A percentile compares a stretch with the other conserved stretches of the same genome.
Conservation (phyloP, 2,888 invertebrate species). For the Incurvaria masculella region DNA sequence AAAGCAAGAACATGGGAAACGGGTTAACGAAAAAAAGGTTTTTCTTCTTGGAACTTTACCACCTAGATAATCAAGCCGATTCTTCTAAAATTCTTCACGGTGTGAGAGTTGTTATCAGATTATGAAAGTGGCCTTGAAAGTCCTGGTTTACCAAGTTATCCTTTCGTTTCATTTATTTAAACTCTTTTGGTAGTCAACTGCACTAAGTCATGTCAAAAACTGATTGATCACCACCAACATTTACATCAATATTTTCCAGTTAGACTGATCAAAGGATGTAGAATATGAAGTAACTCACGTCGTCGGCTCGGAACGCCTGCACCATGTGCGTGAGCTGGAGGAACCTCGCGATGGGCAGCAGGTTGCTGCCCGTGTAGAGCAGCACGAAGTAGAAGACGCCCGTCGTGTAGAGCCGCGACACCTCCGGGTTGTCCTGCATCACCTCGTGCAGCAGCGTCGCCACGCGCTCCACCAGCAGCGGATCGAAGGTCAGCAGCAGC, state of each 20-base stretch:
- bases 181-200: too few species aligned
- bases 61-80: too few species aligned
- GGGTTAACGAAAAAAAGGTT: too few species aligned
- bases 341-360: conserved; percentile 92
- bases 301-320: conserved; percentile 91
- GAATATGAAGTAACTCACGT: too few species aligned
- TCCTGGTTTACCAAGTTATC: not conserved
- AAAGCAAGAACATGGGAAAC: too few species aligned
- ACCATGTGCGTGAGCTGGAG: conserved; percentile 92
- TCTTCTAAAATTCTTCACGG: too few species aligned
- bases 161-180: too few species aligned
- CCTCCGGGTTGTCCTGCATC: conserved; percentile 94
- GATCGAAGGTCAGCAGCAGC: conserved; percentile 95
- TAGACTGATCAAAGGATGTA: too few species aligned
- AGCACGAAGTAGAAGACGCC: conserved; percentile 98
- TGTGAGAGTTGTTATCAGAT: too few species aligned
- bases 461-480: conserved; percentile 88
- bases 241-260: not conserved
- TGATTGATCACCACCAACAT: too few species aligned
- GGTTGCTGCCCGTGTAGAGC: conserved; percentile 98
- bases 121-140: not conserved
- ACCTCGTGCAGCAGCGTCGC: conserved; percentile 84
- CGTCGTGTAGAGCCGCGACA: conserved; percentile 90
- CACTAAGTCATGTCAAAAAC: too few species aligned
- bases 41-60: too few species aligned